A percentile compares a stretch with the other conserved stretches of the same genome.
Conservation (phyloP, 2,113 vertebrate genomes). For the Cettia cetti region DNA sequence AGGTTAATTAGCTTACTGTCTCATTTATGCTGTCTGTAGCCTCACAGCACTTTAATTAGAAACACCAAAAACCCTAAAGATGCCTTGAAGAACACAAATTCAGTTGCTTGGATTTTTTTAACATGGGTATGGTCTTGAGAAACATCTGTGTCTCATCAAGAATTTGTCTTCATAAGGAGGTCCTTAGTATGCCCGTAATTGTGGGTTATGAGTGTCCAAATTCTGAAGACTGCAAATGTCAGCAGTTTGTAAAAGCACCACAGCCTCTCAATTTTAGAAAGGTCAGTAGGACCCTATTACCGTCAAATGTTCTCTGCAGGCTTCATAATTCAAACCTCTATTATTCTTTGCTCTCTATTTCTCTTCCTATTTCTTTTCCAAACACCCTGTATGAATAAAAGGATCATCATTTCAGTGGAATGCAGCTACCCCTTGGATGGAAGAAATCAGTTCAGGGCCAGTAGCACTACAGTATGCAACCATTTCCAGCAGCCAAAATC, state of each 20-base stretch:
- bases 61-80: background rate
- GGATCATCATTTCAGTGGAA: background rate
- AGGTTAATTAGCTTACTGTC: background rate
- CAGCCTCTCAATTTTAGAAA: conserved; percentile 18
- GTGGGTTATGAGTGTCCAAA: conserved; percentile 34
- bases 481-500: conserved; percentile 19
- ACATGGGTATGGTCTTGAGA: background rate
- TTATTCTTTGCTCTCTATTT: background rate
- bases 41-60: background rate
- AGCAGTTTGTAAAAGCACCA: conserved; percentile 48
- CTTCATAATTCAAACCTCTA: conserved; percentile 19
- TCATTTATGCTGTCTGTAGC: background rate
- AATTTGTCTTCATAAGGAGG: conserved; percentile 25
- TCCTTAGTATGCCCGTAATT: conserved; percentile 35
- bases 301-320: conserved; percentile 20
- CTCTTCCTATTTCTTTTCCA: background rate
- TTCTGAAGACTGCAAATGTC: conserved; percentile 26
- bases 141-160: conserved; percentile 61
- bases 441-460: conserved; percentile 34
- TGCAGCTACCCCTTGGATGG: conserved; percentile 13
- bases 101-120: background rate
- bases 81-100: background rate
- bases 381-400: background rate
- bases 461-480: background rate
- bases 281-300: conserved; percentile 6